phyloP scores from a whole-genome alignment of 2,888 invertebrate genomes.

The Noctua janthe region DNA sequence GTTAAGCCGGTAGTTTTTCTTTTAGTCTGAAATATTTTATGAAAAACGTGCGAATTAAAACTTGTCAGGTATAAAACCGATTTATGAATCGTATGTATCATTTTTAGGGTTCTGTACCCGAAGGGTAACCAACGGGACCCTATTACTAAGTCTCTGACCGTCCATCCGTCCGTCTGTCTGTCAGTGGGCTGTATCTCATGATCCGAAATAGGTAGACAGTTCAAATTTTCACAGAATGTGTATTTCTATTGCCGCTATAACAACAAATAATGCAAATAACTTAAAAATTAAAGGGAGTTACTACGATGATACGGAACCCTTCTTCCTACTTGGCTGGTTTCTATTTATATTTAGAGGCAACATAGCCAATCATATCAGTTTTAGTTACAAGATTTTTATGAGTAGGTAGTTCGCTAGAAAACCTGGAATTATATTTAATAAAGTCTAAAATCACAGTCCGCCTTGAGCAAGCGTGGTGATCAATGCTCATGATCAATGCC shows the following conservation, averaged over 20 bases:
- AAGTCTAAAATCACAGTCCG: not conserved
- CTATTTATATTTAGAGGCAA: not conserved
- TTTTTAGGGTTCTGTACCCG: not conserved
- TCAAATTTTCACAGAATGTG: no score
- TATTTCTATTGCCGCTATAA: no score
- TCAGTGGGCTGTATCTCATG: no score
- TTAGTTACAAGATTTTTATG: not conserved
- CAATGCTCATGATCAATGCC: not conserved
- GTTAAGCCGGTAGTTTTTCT: slow-evolving; percentile 9
- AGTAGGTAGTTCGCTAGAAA: not conserved
- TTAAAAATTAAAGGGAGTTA: no score
- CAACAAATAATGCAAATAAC: no score
- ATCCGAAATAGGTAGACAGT: no score
- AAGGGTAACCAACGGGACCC: no score
- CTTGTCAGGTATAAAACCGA: not conserved
- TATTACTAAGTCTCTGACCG: no score
- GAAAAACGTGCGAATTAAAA: not conserved
- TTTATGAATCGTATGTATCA: not conserved
- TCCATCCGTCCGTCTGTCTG: no score
- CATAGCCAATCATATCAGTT: not conserved
- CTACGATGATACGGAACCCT: no score
- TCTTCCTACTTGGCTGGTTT: no score
- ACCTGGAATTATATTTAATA: not conserved
- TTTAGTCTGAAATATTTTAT: slow-evolving; percentile 1
- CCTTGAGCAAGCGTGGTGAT: not conserved